phyloP scores from a whole-genome alignment of 2,797 vertebrate species.

The Jordanella pulchra region DNA sequence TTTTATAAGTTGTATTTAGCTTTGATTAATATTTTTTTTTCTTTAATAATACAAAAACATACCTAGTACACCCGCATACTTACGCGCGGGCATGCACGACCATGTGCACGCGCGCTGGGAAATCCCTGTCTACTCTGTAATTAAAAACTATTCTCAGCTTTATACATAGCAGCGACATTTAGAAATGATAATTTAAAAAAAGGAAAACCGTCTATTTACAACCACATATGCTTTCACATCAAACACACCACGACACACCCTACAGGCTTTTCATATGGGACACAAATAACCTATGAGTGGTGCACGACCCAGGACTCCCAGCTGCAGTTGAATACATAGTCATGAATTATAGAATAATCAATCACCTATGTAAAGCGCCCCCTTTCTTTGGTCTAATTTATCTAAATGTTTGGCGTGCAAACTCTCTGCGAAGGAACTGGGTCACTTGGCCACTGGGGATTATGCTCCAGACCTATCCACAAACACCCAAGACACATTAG shows the following conservation, averaged over 20 bases:
- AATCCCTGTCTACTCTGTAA: slow-evolving; percentile 32
- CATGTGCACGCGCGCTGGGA: slow-evolving; percentile 19
- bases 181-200: slow-evolving; percentile 45
- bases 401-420: slow-evolving; percentile 61
- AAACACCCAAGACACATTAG: slow-evolving; percentile 47
- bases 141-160: slow-evolving; percentile 26
- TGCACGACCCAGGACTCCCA: slow-evolving; percentile 4
- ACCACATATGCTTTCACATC: slow-evolving; percentile 27
- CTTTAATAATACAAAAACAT: neutral
- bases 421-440: slow-evolving; percentile 63
- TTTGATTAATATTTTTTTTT: too few species aligned
- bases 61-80: neutral
- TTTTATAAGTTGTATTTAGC: neutral
- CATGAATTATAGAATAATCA: neutral
- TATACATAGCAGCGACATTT: slow-evolving; percentile 58
- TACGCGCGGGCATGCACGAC: neutral
- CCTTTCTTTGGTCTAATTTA: slow-evolving; percentile 14
- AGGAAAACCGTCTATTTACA: slow-evolving; percentile 42
- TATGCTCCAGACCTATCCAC: slow-evolving; percentile 54
- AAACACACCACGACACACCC: slow-evolving; percentile 56
- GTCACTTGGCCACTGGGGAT: slow-evolving; percentile 79
- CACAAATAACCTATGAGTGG: slow-evolving; percentile 43
- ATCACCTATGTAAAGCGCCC: slow-evolving; percentile 12
- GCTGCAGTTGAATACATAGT: slow-evolving; percentile 11
- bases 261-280: slow-evolving; percentile 30